phyloP scores from a whole-genome alignment of 2,888 invertebrate genomes.

The Tipula vernalis region DNA sequence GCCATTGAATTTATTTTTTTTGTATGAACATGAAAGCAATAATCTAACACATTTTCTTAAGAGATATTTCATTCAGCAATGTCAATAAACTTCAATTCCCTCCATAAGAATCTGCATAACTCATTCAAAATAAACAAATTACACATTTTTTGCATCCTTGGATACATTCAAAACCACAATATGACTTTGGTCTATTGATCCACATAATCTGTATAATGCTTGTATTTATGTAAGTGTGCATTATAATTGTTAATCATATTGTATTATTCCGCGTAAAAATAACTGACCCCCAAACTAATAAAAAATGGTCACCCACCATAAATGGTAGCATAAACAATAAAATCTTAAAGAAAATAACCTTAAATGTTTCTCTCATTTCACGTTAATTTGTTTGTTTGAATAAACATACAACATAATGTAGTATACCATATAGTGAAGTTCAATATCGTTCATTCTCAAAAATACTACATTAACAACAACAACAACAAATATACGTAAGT shows the following conservation, averaged over 20 bases:
- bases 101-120: neutral
- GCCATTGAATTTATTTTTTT: neutral
- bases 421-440: neutral
- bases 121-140: neutral
- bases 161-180: neutral
- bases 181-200: neutral
- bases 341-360: neutral
- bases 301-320: neutral
- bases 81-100: neutral
- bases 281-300: neutral
- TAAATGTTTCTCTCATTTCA: neutral
- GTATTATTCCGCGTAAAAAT: neutral
- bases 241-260: neutral
- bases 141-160: neutral
- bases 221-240: neutral
- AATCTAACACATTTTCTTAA: neutral
- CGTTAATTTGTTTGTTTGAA: neutral
- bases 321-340: constrained; percentile 4
- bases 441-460: neutral
- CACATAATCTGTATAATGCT: neutral
- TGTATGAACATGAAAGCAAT: neutral
- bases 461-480: neutral
- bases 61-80: neutral
- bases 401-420: neutral
- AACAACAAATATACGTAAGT: neutral